Evolutionary conservation across 1,140 invertebrate species (phyloP).

Genomic region (Temnothorax nylanderi): DNA sequence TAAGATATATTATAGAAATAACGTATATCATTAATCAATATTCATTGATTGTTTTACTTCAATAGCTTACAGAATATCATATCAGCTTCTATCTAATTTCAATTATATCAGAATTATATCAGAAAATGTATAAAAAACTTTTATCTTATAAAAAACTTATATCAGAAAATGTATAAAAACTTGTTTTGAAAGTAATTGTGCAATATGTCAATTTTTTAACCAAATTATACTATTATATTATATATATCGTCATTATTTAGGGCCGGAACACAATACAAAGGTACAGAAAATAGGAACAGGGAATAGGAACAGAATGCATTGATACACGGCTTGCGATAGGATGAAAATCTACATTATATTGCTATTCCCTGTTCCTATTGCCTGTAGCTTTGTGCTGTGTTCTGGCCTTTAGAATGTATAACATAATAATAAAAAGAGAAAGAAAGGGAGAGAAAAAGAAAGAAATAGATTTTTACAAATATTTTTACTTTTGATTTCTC

Average conservation of each 20-base stretch:
- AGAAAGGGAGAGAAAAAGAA: background rate
- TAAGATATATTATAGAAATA: slow-evolving; percentile 26
- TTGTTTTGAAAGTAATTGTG: slow-evolving; percentile 10
- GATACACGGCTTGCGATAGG: no score
- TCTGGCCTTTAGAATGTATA: background rate
- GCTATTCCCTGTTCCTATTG: no score
- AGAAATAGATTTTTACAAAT: background rate
- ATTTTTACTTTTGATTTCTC: background rate
- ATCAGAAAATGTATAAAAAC: background rate
- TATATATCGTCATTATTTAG: background rate
- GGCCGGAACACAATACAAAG: background rate
- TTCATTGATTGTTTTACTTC: slow-evolving; percentile 19
- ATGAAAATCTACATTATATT: no score
- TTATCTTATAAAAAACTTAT: background rate
- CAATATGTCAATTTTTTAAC: slow-evolving; percentile 12
- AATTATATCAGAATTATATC: background rate
- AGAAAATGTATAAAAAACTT: slow-evolving; percentile 7
- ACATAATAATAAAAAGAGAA: background rate
- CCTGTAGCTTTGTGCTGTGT: no score
- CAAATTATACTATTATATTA: slow-evolving; percentile 15
- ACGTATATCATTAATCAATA: slow-evolving; percentile 17
- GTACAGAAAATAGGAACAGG: no score
- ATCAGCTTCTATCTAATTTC: slow-evolving; percentile 15
- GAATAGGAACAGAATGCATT: no score
- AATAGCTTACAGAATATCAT: slow-evolving; percentile 6